A percentile compares a stretch with the other conserved stretches of the same genome.
Conservation (phyloP, 2,888 invertebrate species). For the Thalpophila matura region DNA sequence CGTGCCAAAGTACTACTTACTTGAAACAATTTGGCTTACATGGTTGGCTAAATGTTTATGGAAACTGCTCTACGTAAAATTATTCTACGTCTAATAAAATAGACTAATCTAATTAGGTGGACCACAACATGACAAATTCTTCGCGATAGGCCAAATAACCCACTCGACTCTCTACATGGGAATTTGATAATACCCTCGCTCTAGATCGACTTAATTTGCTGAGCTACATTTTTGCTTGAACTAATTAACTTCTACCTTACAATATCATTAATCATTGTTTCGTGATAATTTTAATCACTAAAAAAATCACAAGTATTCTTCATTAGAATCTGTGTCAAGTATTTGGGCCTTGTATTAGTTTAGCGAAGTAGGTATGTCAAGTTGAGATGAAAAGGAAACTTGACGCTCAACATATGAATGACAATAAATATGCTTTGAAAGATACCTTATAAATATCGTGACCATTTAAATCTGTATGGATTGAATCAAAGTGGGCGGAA, state of each 20-base stretch:
- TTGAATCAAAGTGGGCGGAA: conserved; percentile 59
- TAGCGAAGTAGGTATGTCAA: conserved; percentile 50
- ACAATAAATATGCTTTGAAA: conserved; percentile 44
- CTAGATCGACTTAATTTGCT: conserved; percentile 1
- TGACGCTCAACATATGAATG: conserved; percentile 42
- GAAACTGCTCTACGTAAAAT: conserved; percentile 1
- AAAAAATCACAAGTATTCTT: conserved; percentile 23
- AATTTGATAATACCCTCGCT: conserved; percentile 1
- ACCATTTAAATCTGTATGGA: conserved; percentile 43
- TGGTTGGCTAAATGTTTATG: conserved; percentile 24
- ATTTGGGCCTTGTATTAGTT: conserved; percentile 38
- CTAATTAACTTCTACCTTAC: conserved; percentile 6
- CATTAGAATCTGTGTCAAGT: conserved; percentile 48
- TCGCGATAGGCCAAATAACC: neutral
- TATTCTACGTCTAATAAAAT: conserved; percentile 2
- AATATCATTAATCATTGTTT: conserved; percentile 1
- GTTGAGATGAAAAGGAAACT: conserved; percentile 49
- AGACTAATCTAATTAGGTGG: neutral
- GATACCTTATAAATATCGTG: conserved; percentile 42
- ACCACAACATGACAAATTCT: neutral
- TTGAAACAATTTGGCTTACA: conserved; percentile 22
- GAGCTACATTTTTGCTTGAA: too few relatives aligned
- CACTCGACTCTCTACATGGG: neutral
- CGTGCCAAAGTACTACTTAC: conserved; percentile 40
- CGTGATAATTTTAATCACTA: conserved; percentile 13